Conservation (phyloP, 2,113 vertebrate genomes). For the Sprattus sprattus region DNA sequence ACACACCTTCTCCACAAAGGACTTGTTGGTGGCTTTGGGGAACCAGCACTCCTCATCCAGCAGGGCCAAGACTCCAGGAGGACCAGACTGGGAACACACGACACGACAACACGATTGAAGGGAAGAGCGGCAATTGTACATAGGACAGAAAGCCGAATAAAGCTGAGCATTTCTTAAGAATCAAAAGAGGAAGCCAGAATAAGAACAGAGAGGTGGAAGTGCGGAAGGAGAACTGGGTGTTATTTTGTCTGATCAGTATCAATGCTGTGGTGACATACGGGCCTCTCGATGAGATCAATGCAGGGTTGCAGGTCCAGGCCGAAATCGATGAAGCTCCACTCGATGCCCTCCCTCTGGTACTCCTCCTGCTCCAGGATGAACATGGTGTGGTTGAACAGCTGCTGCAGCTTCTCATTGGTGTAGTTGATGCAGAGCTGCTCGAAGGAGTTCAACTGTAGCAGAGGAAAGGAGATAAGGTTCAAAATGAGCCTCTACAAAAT, state of each 20-base stretch:
- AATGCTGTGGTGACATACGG: conserved; percentile 15
- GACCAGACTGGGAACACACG: conserved; percentile 77
- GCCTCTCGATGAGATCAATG: conserved; percentile 65
- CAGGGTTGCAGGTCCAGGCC: conserved; percentile 84
- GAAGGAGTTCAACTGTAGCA: conserved; percentile 85
- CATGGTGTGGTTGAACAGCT: conserved; percentile 40
- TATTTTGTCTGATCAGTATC: background rate
- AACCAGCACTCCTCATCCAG: conserved; percentile 99
- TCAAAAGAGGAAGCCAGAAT: background rate
- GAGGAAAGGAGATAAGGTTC: background rate
- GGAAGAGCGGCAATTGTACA: background rate
- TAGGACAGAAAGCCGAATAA: background rate
- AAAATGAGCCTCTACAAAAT: background rate
- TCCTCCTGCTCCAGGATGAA: conserved; percentile 61
- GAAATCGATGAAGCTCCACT: conserved; percentile 34
- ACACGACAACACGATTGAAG: no score
- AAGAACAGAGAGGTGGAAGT: background rate
- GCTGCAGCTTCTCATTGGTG: conserved; percentile 33
- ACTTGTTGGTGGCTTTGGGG: conserved; percentile 96
- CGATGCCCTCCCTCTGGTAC: background rate
- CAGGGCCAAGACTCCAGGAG: conserved; percentile 91
- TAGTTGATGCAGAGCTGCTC: conserved; percentile 65
- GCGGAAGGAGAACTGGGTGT: background rate
- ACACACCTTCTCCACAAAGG: conserved; percentile 93
- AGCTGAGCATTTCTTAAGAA: background rate